Conservation (phyloP, 2,113 vertebrate species). For the Oryzias celebensis region DNA sequence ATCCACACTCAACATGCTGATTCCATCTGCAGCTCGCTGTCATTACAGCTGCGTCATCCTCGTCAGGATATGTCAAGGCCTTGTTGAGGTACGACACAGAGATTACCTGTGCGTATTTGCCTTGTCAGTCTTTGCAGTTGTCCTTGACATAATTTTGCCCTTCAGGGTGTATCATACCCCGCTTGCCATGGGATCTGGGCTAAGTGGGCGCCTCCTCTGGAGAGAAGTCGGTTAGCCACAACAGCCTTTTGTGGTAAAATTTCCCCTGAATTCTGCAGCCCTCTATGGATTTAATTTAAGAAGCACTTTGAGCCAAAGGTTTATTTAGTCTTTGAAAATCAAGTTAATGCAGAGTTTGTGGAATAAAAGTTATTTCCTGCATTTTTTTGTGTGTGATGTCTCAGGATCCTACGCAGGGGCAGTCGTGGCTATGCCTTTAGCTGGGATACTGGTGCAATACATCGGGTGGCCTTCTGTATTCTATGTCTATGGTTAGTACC, state of each 20-base stretch:
- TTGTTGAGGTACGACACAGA: slow-evolving; percentile 85
- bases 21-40: slow-evolving; percentile 86
- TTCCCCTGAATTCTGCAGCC: background rate
- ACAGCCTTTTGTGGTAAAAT: slow-evolving; percentile 86
- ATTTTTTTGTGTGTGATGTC: slow-evolving; percentile 21
- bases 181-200: slow-evolving; percentile 94
- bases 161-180: slow-evolving; percentile 90
- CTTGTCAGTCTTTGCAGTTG: background rate
- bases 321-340: background rate
- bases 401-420: slow-evolving; percentile 91
- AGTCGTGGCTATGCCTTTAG: slow-evolving; percentile 92
- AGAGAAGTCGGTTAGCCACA: slow-evolving; percentile 86
- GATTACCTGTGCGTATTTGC: background rate
- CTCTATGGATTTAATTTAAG: background rate
- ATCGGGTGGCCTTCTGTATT: slow-evolving; percentile 91
- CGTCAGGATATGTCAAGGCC: slow-evolving; percentile 90
- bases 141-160: slow-evolving; percentile 20
- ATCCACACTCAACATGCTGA: slow-evolving; percentile 91
- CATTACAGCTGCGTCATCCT: slow-evolving; percentile 92
- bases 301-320: background rate
- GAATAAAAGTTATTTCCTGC: background rate
- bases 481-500: slow-evolving; percentile 87
- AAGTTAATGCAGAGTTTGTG: background rate
- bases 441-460: slow-evolving; percentile 92
- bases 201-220: slow-evolving; percentile 86